Evolutionary conservation across 2,113 vertebrate genomes (phyloP), one percentile per base, ranked within the genome.

Genomic region (Petrocephalus microphthalmus): DNA sequence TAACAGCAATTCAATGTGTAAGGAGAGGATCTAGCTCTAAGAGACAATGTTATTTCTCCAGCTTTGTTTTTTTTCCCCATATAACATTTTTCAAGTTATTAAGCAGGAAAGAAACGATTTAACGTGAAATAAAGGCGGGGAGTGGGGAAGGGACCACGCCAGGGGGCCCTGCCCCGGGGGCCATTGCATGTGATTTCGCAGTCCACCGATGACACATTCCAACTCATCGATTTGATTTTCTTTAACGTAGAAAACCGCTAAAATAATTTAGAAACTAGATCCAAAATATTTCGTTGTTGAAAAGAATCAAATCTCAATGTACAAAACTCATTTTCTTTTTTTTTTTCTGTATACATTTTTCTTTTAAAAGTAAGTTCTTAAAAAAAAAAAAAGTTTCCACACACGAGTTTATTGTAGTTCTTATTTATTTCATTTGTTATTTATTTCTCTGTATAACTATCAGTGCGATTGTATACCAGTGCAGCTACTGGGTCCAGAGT

Each of bases 211-310:
- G 96, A 97, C 96, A 89, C 90, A 90, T 96, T 95, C 92, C 94
- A 97, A 97, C 94, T 95, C 93, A 94, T 93, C 92, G 92, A 94
- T 91, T 94, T 89, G 91, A 93, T 95, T 94, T 93, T 86, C 92
- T 94, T 92, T 94, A 97, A 98, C 96, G 97, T 99, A 99, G 95
- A 99, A 99, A 99, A 98, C 93, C 96, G 96, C 96, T 97, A 97
- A 99, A 98, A 98, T 98, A 97, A 99, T 96, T 98, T 97, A 97
- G 96, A 98, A 99, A 99, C 97, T 98, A 98, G 97, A 98, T 98
- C 96, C 97, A 97, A 99, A 97, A 95, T 96, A 96, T 95, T 95
- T 96, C 95, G 96, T 95, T 95, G 96, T 96, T 95, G 95, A 96
- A 98, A 98, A 97, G 96, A 98, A 98, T 97, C 95, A 95, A 78